These are phyloP conservation scores for Ligdia adustata DNA, from an alignment of 2,888 invertebrate species.

Conservation along the genomic window DNA sequence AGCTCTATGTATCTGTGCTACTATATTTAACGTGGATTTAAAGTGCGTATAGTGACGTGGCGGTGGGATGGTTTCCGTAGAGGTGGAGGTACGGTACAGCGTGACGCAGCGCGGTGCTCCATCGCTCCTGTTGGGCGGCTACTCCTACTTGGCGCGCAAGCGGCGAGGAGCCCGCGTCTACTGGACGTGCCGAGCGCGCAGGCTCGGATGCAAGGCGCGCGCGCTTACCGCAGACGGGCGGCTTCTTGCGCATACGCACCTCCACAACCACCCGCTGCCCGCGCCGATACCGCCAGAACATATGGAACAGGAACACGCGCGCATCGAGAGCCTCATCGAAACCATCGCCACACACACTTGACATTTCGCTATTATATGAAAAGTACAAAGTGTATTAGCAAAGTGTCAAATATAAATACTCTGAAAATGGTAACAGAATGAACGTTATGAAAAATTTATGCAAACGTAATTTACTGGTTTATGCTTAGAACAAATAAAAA, in stretches of 20 bases:
- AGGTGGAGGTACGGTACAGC: conserved; percentile 61
- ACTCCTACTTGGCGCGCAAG: conserved; percentile 70
- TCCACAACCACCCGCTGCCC: conserved; percentile 62
- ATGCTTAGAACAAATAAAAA: too few species aligned
- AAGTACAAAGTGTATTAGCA: too few species aligned
- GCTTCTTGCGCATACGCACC: conserved; percentile 49
- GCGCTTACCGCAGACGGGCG: conserved; percentile 68
- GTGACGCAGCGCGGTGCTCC: conserved; percentile 76
- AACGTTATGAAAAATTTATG: too few species aligned
- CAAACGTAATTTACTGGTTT: too few species aligned
- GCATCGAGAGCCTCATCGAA: conserved; percentile 75
- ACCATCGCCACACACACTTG: conserved; percentile 47
- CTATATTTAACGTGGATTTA: too few species aligned
- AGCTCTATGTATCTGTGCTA: too few species aligned
- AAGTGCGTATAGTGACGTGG: too few species aligned
- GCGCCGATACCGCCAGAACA: conserved; percentile 46
- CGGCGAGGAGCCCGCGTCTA: conserved; percentile 71
- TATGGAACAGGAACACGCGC: conserved; percentile 50
- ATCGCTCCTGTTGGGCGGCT: conserved; percentile 66
- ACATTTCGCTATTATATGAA: too few species aligned
- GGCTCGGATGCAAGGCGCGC: conserved; percentile 62
- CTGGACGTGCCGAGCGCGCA: conserved; percentile 71
- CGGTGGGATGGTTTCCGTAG: too few species aligned
- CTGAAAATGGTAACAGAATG: too few species aligned
- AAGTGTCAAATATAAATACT: too few species aligned